phyloP scores from a whole-genome alignment of 2,113 vertebrate species.

The Phasianus colchicus region DNA sequence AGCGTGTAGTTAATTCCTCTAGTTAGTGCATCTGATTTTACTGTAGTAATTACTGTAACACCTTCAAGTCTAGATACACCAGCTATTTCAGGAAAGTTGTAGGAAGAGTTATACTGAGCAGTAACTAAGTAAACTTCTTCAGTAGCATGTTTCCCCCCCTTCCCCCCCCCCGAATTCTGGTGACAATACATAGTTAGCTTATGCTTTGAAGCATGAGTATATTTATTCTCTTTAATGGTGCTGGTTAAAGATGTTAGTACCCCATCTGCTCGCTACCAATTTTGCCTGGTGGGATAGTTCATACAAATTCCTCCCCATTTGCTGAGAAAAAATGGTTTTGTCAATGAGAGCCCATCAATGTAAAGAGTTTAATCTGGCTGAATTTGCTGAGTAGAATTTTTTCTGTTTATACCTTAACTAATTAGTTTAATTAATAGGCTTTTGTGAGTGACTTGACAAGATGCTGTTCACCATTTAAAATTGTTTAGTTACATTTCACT shows the following conservation, averaged over 20 bases:
- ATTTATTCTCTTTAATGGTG: constrained; percentile 17
- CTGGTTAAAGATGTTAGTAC: neutral
- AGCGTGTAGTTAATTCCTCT: neutral
- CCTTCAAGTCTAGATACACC: neutral
- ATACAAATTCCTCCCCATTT: constrained; percentile 19
- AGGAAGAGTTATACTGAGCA: neutral
- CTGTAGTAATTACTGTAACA: neutral
- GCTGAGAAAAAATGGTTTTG: neutral
- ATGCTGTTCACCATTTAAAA: neutral
- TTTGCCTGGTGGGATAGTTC: neutral
- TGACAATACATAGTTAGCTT: neutral
- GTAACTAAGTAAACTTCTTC: neutral
- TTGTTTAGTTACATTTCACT: neutral
- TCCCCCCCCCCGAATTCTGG: neutral
- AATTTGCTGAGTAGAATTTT: constrained; percentile 14
- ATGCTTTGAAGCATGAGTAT: constrained; percentile 9
- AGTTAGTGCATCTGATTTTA: neutral
- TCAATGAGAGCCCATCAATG: neutral
- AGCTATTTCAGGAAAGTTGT: neutral
- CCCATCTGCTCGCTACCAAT: neutral
- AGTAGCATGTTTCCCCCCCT: neutral
- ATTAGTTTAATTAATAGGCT: constrained; percentile 11
- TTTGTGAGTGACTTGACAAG: constrained; percentile 16
- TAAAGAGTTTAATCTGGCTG: neutral
- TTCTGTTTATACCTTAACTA: constrained; percentile 34